Evolutionary conservation across 2,888 invertebrate species (phyloP), one percentile per base, ranked within the genome.

Genomic region (Callyntrura guangdongensis): DNA sequence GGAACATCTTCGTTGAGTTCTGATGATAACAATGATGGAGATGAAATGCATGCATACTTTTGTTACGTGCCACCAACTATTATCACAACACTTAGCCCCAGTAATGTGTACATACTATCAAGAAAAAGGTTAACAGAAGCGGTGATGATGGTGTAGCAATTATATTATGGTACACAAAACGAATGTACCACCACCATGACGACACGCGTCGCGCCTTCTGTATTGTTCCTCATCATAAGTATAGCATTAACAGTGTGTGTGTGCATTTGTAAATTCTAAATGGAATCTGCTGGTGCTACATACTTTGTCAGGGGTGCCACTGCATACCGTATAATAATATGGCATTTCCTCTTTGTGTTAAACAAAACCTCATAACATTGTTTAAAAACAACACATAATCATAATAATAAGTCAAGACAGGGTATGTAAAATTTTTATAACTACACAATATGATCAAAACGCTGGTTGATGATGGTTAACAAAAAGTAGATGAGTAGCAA

Each of bases 131-230:
- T 6, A 59, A 6, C 9, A 64, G 25, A 27, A 67, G 36, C 4
- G n/a, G 11, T 67, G 14, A 36, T 67, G 14, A 36, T 12, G 67
- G 25, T 9, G 8, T 67, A 9, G 67, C 36, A 14, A 36, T 36
- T 36, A 36, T 36, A 36, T 67, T 27, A 36, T 69, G 69, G 17
- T 36, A n/a, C n/a, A 8, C 20, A n/a, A 27, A 36, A 2, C 36
- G 36, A 36, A 36, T 36, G 36, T 69, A 69, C 69, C 45, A 45
- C 36, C 17, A 27, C 69, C 8, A 14, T 17, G 72, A 72, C 45
- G 74, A 74, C 74, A 74, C 74, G 74, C 74, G 74, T 74, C 74
- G 74, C 74, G 74, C 74, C 74, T 49, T 74, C 49, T 74, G 49
- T 17, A 74, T 49, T 47, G 47, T 49, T 49, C 36, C 36, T 6